Base-by-base conservation (phyloP, 2,888 invertebrate species). In the Metallyticus violacea region DNA sequence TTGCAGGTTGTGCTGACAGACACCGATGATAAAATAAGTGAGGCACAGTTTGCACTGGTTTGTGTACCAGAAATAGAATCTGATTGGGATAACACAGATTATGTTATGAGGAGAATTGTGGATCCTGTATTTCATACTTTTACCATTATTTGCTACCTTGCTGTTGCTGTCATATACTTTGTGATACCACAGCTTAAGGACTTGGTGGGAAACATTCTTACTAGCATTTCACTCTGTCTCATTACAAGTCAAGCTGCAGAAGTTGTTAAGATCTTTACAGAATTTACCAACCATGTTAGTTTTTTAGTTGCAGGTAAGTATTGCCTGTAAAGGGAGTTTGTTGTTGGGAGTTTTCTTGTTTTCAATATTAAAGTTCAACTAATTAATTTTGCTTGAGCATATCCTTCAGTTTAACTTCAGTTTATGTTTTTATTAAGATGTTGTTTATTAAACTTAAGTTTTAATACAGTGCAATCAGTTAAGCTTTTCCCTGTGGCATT, bases 121-220 rank as follows among this genome's bases (percentile, higher is more conserved):
- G 96, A 96, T 92, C 97, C 97, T 9, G 92, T 95, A 81, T 96
- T 96, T 88, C 97, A 97, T 91, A 94, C 94, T 0, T 93, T 97
- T 85, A 94, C 96, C 22, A 95, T 97, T 89, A 92, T 94, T 81
- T 94, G 96, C 88, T 94, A 95, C 89, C 91, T 97, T 85, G 91
- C 95, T 22, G 94, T 97, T 77, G 96, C 97, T 6, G 94, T 97
- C 81, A 94, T 97, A 88, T 97, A 97, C 90, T 97, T 97, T 91
- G 95, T 97, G 77, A 92, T 97, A 90, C 97, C 97, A 22, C 97
- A 97, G 85, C 92, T 97, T 86, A 92, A 97, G 90, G 97, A 97
- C 92, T 93, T 97, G 84, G 95, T 96, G 76, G 97, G 97, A 2
- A 97, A 97, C 91, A 97, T 97, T 88, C 94, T 97, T 87, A 97